Evolutionary conservation across 2,888 invertebrate species (phyloP), one percentile per base, ranked within the genome.

Genomic region (Agelastica alni): DNA sequence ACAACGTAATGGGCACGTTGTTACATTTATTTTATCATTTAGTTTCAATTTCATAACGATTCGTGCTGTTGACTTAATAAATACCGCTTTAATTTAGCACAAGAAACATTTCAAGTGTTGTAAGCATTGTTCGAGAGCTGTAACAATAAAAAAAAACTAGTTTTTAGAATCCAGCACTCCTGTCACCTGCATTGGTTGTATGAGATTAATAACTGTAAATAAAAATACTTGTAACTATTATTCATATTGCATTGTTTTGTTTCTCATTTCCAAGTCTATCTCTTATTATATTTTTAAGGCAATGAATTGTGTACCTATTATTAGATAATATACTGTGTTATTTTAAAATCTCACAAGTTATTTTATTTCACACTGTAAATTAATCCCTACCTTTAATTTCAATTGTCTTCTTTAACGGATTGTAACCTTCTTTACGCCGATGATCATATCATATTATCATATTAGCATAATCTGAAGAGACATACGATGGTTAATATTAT

Each of bases 241-340:
- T 79, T 78, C 78, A 78, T 78, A 78, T 77, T 78, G 77, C 78
- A 77, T 75, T 75, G 75, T 78, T 77, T 64, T 67, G 68, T 66
- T 78, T 77, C 76, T 75, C 74, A 77, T 76, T 73, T 76, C 77
- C 77, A 75, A 76, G 75, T 77, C 71, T 71, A 75, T 48, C 39
- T 48, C 47, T 48, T 46, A 45, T 45, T 45, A 48, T 48, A 48
- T 48, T 51, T 51, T 73, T 71, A 71, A 77, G 78, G 76, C 76
- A 78, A 78, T 56, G 78, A 78, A 78, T 78, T 79, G 77, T 80
- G 79, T 80, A 48, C 48, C 48, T 41, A 79, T 78, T 79, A 80
- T 78, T 78, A 76, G 46, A 56, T 56, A 42, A 53, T 56, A 59
- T 62, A 59, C 56, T 64, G 56, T 57, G 60, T 62, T 65, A 62